Base-by-base conservation (phyloP, 92 coral and sea anemone species). In the Parazoanthus swiftii region DNA sequence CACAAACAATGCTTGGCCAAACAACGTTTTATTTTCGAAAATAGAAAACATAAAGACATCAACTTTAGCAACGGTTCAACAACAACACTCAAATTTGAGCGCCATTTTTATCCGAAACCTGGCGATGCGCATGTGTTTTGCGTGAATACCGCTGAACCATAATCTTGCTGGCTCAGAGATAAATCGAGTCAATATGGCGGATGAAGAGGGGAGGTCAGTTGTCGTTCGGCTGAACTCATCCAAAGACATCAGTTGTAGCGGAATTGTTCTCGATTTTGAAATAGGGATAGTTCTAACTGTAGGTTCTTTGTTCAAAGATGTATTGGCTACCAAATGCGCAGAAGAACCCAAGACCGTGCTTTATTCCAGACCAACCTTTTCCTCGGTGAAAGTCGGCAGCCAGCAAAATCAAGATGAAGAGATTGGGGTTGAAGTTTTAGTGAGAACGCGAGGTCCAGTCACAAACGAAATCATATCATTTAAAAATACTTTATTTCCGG, bases 241-340 rank as follows among this genome's bases (percentile, higher is more conserved):
- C 51, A 81, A 80, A 67, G 88, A 88, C 81, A 56, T 85, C 75
- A 95, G 98, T 88, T 95, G 98, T 46, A 91, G 93, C 72, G 98
- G 98, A 21, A 85, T 91, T 25, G 76, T 95, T 26, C 88, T 95
- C 68, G 96, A 95, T 88, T 71, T 63, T 25, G 43, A 86, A 0
- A 84, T 71, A 3, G 98, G 98, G 3, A 86, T 90, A 26, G 79
- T 95, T 25, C 86, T 95, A 74, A 93, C 98, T 74, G 92, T 90
- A 67, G 98, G 96, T 5, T 91, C 96, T 73, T 74, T 94, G 48
- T 89, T 90, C 65, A 77, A 59, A 76, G 90, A 92, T 21, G 20
- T 82, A 46, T 50, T 88, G 73, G 14, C 16, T n/a, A 4, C 74
- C 67, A 77, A 29, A 71, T 54, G 38, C 11, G 26, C 23, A 38